A percentile compares a stretch with the other conserved stretches of the same genome.
Evolutionary conservation across 1,140 invertebrate species (phyloP).

Genomic region (Camponotus pennsylvanicus): DNA sequence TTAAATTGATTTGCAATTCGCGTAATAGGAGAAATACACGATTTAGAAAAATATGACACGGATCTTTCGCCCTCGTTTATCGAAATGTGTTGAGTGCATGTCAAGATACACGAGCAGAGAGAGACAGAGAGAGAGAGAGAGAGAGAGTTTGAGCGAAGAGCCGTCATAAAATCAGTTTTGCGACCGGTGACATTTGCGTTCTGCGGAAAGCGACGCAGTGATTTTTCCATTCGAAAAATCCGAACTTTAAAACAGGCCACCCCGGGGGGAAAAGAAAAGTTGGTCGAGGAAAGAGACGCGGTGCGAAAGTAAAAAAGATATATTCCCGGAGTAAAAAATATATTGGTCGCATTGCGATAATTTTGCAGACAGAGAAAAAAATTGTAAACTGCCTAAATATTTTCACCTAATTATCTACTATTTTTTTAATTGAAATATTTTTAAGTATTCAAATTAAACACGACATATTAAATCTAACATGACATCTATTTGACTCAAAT

Average conservation of each 20-base stretch:
- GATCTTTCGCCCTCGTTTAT: background rate
- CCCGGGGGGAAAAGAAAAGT: background rate
- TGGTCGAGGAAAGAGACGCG: background rate
- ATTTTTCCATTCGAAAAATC: conserved; percentile 2
- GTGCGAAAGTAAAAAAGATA: background rate
- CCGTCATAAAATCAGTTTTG: background rate
- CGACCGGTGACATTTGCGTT: background rate
- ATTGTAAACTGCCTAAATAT: too few relatives aligned
- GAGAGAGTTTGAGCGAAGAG: background rate
- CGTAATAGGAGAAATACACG: background rate
- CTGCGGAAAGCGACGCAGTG: background rate
- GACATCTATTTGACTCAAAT: too few relatives aligned
- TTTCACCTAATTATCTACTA: too few relatives aligned
- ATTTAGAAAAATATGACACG: conserved; percentile 20
- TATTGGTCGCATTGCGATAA: background rate
- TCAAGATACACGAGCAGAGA: background rate
- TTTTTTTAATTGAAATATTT: too few relatives aligned
- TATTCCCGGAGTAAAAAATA: background rate
- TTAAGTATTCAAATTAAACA: too few relatives aligned
- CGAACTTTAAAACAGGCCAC: conserved; percentile 26
- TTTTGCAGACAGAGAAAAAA: too few relatives aligned
- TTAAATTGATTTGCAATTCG: background rate
- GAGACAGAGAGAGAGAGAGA: background rate
- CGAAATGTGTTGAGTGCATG: background rate
- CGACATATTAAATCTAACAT: too few relatives aligned